phyloP scores from a whole-genome alignment of 2,888 invertebrate species.

The Chelonus formosanus region DNA sequence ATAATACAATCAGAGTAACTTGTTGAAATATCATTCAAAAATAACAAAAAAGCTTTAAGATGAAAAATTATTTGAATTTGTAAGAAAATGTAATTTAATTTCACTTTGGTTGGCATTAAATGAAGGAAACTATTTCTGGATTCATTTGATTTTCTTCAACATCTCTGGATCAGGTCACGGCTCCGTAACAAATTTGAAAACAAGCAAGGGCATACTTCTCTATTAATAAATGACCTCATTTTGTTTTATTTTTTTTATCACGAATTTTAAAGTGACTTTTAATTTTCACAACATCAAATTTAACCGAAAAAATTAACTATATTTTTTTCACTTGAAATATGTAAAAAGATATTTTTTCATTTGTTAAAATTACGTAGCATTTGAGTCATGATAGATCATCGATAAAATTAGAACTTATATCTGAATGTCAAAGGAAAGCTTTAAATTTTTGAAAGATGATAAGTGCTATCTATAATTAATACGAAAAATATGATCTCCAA shows the following conservation, averaged over 20 bases:
- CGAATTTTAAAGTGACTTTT: too few species aligned
- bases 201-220: slow-evolving; percentile 33
- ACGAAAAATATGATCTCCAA: too few species aligned
- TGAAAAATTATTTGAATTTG: neutral
- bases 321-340: neutral
- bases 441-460: slow-evolving; percentile 1
- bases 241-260: slow-evolving; percentile 3
- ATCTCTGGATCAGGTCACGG: slow-evolving; percentile 47
- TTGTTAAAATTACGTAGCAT: too few species aligned
- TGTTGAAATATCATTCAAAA: too few species aligned
- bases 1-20: too few species aligned
- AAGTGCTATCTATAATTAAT: neutral
- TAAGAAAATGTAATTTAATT: slow-evolving; percentile 44
- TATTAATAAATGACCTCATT: slow-evolving; percentile 25
- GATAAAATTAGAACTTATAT: slow-evolving; percentile 7
- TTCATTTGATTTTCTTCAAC: slow-evolving; percentile 24
- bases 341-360: neutral
- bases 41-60: neutral
- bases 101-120: slow-evolving; percentile 51
- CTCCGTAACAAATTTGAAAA: slow-evolving; percentile 41
- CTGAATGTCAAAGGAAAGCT: neutral
- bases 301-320: too few species aligned
- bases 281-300: neutral
- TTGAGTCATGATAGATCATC: neutral
- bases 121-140: slow-evolving; percentile 49